phyloP scores from a whole-genome alignment of 2,888 invertebrate genomes.

The Phyllotreta striolata region DNA sequence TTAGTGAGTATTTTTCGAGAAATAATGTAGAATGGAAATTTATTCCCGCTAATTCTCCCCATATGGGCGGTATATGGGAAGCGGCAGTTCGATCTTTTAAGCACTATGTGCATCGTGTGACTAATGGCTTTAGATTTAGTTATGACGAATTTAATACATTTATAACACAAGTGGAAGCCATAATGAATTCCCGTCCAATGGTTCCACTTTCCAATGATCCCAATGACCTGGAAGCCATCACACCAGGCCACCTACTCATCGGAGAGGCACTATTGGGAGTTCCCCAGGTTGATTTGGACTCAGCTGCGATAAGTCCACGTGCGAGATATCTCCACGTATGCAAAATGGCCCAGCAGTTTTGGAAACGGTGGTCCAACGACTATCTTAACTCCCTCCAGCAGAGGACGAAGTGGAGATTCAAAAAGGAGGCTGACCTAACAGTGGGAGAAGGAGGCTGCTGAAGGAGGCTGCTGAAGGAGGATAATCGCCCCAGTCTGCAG shows the following conservation, averaged over 20 bases:
- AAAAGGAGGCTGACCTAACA: not conserved
- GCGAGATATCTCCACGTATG: conserved; percentile 21
- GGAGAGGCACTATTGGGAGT: not conserved
- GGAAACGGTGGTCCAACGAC: conserved; percentile 17
- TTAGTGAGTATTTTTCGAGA: too few species aligned
- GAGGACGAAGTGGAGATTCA: conserved; percentile 6
- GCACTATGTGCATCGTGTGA: conserved; percentile 3
- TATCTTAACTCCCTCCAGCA: conserved; percentile 7
- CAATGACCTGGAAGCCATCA: not conserved
- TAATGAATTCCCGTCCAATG: conserved; percentile 12
- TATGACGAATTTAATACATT: conserved; percentile 13
- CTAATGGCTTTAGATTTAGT: conserved; percentile 1
- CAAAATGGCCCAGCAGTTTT: not conserved
- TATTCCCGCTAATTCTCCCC: conserved; percentile 4
- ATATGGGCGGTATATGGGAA: conserved; percentile 14
- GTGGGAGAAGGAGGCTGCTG: conserved; percentile 18
- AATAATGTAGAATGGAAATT: not conserved
- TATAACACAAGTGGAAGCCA: conserved; percentile 3
- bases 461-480: not conserved
- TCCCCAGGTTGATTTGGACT: not conserved
- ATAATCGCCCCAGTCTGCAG: conserved; percentile 9
- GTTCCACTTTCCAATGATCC: conserved; percentile 6
- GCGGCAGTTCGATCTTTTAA: conserved; percentile 9
- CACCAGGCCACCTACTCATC: conserved; percentile 4
- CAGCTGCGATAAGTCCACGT: not conserved